phyloP scores from a whole-genome alignment of 2,888 invertebrate species.

The Noctua janthina region DNA sequence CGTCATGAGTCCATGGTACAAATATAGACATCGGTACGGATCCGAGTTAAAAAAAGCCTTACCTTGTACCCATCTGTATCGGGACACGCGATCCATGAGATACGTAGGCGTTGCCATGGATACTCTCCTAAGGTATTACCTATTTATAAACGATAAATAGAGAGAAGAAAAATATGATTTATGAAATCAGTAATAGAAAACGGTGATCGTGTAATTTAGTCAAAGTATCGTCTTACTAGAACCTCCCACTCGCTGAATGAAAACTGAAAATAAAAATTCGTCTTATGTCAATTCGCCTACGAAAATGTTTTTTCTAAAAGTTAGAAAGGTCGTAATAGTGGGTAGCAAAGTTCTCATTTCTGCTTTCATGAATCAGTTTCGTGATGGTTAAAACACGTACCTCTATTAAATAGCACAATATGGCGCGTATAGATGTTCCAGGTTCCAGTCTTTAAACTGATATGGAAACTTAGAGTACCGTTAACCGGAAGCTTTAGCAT shows the following conservation, averaged over 20 bases:
- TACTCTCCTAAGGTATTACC: slow-evolving; percentile 69
- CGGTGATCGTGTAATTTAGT: slow-evolving; percentile 2
- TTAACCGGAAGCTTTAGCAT: slow-evolving; percentile 8
- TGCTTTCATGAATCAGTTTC: slow-evolving; percentile 1
- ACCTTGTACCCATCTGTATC: slow-evolving; percentile 60
- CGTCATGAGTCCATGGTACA: slow-evolving; percentile 59
- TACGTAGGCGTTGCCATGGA: slow-evolving; percentile 80
- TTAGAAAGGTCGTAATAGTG: slow-evolving; percentile 32
- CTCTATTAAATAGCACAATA: background rate
- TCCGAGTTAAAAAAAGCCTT: slow-evolving; percentile 74
- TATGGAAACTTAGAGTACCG: background rate
- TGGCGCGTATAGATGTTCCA: background rate
- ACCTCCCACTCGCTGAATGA: background rate
- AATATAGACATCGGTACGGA: slow-evolving; percentile 71
- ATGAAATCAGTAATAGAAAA: slow-evolving; percentile 17
- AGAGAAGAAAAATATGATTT: slow-evolving; percentile 35
- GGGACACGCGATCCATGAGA: slow-evolving; percentile 69
- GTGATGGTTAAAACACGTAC: background rate
- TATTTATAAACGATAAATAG: slow-evolving; percentile 73
- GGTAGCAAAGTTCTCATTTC: slow-evolving; percentile 17
- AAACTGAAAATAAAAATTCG: slow-evolving; percentile 16
- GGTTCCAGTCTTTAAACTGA: background rate
- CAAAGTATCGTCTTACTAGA: background rate
- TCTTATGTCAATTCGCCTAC: background rate
- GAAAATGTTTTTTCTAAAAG: slow-evolving; percentile 28